Conservation (phyloP, 2,888 invertebrate genomes). For the Papilio gigon region DNA sequence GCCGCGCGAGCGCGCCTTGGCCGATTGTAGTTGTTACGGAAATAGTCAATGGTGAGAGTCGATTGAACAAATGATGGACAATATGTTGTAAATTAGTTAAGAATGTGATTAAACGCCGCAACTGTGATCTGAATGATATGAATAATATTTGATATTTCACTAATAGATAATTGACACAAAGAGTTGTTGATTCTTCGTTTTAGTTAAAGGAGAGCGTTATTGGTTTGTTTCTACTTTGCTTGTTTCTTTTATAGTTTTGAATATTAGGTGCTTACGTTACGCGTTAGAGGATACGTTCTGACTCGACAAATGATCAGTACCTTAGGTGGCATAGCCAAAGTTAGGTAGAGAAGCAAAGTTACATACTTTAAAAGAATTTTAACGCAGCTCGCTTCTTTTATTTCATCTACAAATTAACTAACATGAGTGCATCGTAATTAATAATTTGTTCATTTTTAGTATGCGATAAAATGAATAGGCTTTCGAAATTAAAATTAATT, state of each 20-base stretch:
- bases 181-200: constrained; percentile 70
- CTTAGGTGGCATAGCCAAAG: constrained; percentile 80
- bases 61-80: constrained; percentile 78
- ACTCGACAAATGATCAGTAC: constrained; percentile 63
- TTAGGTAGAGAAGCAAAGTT: constrained; percentile 73
- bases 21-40: constrained; percentile 57
- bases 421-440: constrained; percentile 12
- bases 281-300: constrained; percentile 67
- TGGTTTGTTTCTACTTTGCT: constrained; percentile 60
- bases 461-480: constrained; percentile 36
- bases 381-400: constrained; percentile 48
- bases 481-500: constrained; percentile 51
- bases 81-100: constrained; percentile 80
- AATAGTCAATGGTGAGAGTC: constrained; percentile 70
- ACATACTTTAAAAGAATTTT: constrained; percentile 65
- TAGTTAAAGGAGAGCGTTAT: constrained; percentile 58
- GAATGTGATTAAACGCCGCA: constrained; percentile 83
- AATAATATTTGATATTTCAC: constrained; percentile 83
- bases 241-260: constrained; percentile 57
- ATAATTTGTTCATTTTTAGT: constrained; percentile 13
- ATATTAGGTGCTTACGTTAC: constrained; percentile 76
- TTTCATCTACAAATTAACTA: constrained; percentile 37
- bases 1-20: constrained; percentile 60
- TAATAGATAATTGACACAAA: constrained; percentile 79
- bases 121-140: constrained; percentile 84